These are phyloP conservation scores for Chromobotia macracanthus DNA, from an alignment of 2,797 vertebrate species.

Conservation along the genomic window DNA sequence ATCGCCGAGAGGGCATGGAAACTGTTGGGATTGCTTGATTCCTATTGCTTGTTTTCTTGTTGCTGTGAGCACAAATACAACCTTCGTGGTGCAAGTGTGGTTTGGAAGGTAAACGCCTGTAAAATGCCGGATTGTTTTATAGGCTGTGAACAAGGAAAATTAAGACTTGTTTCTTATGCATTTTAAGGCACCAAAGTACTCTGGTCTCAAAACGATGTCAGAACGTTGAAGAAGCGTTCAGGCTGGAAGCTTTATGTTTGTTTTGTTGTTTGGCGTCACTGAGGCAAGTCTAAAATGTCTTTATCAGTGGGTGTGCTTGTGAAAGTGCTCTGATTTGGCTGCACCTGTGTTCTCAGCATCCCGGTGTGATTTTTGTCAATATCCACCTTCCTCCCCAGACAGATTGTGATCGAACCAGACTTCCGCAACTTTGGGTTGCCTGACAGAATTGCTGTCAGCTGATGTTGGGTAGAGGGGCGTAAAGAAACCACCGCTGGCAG, in stretches of 20 bases:
- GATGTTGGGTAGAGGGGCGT: neutral
- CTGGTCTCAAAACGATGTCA: neutral
- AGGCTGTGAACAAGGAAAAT: neutral
- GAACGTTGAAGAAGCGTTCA: too few relatives aligned
- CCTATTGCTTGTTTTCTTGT: constrained; percentile 43
- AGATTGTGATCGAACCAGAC: neutral
- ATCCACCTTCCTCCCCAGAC: constrained; percentile 5
- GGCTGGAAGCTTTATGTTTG: neutral
- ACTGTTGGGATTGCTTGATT: constrained; percentile 1
- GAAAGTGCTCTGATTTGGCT: neutral
- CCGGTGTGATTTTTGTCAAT: constrained; percentile 11
- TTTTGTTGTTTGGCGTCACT: neutral
- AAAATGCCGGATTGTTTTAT: constrained; percentile 8
- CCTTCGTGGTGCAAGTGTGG: neutral
- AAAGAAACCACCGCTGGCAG: constrained; percentile 10
- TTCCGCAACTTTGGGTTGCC: constrained; percentile 20
- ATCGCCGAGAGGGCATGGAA: constrained; percentile 29
- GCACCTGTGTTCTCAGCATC: neutral
- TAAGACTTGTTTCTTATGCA: neutral
- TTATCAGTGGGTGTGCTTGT: neutral
- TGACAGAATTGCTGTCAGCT: constrained; percentile 2
- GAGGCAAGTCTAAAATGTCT: neutral
- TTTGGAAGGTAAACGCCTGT: constrained; percentile 1
- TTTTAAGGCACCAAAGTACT: too few relatives aligned
- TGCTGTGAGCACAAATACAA: constrained; percentile 26